Conservation (phyloP, 30 jellyfish, hydroid and myxozoan species). For the Clytia hemisphaerica region DNA sequence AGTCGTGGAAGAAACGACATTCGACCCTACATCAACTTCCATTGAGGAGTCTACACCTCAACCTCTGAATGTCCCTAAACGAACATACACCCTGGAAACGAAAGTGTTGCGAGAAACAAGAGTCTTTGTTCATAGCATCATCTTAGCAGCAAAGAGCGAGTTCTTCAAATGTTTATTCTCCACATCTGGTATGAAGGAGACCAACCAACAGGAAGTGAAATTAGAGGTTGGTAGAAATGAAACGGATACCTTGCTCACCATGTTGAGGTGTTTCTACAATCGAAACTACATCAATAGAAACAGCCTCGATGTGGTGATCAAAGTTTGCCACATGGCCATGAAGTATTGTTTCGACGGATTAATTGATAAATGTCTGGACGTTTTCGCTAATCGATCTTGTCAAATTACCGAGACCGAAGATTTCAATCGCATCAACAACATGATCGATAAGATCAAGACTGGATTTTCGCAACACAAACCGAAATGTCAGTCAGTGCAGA, state of each 20-base stretch:
- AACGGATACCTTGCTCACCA: conserved; percentile 27
- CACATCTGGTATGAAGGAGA: conserved; percentile 32
- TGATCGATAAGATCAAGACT: background rate
- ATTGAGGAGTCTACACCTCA: too few species aligned
- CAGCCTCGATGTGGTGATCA: conserved; percentile 10
- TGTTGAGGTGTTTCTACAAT: conserved; percentile 24
- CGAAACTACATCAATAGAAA: conserved; percentile 2
- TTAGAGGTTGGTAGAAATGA: conserved; percentile 24
- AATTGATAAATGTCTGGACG: conserved; percentile 14
- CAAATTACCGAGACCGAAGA: conserved; percentile 5
- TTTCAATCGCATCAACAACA: background rate
- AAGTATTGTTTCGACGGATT: conserved; percentile 36
- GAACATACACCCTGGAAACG: too few species aligned
- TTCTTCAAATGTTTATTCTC: conserved; percentile 26
- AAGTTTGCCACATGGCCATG: conserved; percentile 33
- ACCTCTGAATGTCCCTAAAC: too few species aligned
- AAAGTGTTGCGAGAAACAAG: conserved; percentile 20
- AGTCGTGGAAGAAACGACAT: too few species aligned
- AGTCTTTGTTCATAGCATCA: conserved; percentile 34
- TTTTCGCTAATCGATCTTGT: conserved; percentile 2
- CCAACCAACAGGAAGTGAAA: conserved; percentile 22
- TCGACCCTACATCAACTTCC: too few species aligned
- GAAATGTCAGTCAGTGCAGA: conserved; percentile 15
- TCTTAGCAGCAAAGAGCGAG: conserved; percentile 32
- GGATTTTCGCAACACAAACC: conserved; percentile 13